Base-by-base conservation (phyloP, 2,888 invertebrate genomes). In the Baronia brevicornis region DNA sequence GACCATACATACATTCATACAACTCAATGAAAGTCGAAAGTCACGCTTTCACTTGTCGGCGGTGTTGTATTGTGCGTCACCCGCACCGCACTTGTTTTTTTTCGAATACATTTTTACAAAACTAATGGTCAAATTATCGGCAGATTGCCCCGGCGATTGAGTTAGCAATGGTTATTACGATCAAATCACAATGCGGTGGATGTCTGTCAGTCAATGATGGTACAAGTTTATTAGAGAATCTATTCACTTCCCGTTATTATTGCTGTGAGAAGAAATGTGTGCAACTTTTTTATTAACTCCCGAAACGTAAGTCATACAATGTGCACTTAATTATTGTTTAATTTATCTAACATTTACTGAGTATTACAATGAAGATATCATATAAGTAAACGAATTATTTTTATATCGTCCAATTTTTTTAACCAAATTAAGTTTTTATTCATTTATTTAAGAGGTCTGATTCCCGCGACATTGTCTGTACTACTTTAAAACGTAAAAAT, bases 1-100 rank as follows among this genome's bases (percentile, higher is more conserved):
- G 58, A 51, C 68, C 70, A 74, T 73, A 71, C 77, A 79, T 63
- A 75, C 62, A 63, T 65, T 69, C 64, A 60, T 54, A 80, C 79
- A 82, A 80, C 71, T 68, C 70, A 78, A 82, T 71, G 82, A 80
- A 80, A 80, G 80, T 80, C 68, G 82, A 84, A 80, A 84, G 82
- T 77, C 59, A 71, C 70, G 75, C 82, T 84, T 84, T 84, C 82
- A 82, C 82, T 82, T 62, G 77, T 65, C 64, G 63, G 57, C 69
- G 58, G 65, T 66, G 70, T 71, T 70, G 74, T 73, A 67, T 64
- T 64, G 64, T 60, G 60, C 51, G 57, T 41, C 38, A 40, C 25
- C n/a, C 32, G 42, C 38, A 45, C 43, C 43, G 47, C 39, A 48
- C 43, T 64, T 70, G 66, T 71, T 73, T 74, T 72, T 71, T 67